Base-by-base conservation (phyloP, 2,888 invertebrate genomes). In the Sarcophaga variegata region DNA sequence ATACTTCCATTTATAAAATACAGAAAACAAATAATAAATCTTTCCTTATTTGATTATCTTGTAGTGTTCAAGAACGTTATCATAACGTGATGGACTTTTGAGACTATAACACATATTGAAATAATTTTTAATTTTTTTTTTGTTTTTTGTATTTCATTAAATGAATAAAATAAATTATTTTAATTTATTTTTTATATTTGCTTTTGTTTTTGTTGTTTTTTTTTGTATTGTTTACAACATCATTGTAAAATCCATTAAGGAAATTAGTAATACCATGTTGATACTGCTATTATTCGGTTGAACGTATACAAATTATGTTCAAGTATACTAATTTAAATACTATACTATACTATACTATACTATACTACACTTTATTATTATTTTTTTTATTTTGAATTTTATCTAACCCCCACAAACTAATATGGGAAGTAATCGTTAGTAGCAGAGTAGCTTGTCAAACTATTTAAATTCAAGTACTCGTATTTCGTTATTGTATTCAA, bases 201-300 rank as follows among this genome's bases (percentile, higher is more conserved):
- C 37, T 37, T 37, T 37, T 37, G 37, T 37, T 37, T 10, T 10
- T 2, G 37, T 37, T 2, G 37, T 37, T 74, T 60, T 74, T 6
- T 74, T 62, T 74, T 60, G 63, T 62, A 20, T 60, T 71, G 20
- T 72, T 67, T 20, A 67, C 62, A 78, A 75, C 37, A 70, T 84
- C 79, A 70, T 80, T 60, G 75, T 17, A 81, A 70, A 45, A 82
- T 76, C 64, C 82, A 82, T 82, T 76, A 77, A 64, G 60, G 69
- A 81, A 63, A 72, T 74, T 76, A 63, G 47, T 63, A 63, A 70
- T 54, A 37, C 45, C 4, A 72, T 72, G 59, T 66, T 66, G 37
- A 37, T 37, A 37, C 37, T 10, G 37, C 37, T 37, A 37, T 37
- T 10, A 37, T 37, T 37, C 8, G 37, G 37, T 37, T 37, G 37